Evolutionary conservation across 2,888 invertebrate species (phyloP).

Genomic region (Coelinius sp.): DNA sequence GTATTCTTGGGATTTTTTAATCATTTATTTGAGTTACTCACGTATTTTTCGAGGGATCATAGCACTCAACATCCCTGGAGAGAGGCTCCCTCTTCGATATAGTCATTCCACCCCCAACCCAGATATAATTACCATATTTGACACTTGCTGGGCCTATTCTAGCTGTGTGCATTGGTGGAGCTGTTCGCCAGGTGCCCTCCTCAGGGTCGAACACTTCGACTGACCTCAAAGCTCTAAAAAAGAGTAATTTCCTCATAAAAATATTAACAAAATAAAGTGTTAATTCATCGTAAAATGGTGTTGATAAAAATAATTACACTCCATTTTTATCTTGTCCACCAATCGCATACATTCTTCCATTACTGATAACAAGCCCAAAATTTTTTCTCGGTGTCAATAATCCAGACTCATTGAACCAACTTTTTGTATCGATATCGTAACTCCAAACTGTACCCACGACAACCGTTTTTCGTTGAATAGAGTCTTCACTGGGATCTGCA

Average conservation of each 20-base stretch:
- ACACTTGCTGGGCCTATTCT: conserved; percentile 77
- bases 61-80: conserved; percentile 77
- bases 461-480: conserved; percentile 73
- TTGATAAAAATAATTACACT: conserved; percentile 62
- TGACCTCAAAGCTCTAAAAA: conserved; percentile 74
- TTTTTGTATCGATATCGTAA: conserved; percentile 76
- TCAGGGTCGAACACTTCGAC: conserved; percentile 77
- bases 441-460: conserved; percentile 80
- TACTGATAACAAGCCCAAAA: conserved; percentile 79
- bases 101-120: conserved; percentile 82
- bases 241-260: background rate
- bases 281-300: background rate
- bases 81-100: conserved; percentile 74
- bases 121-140: conserved; percentile 78
- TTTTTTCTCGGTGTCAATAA: conserved; percentile 77
- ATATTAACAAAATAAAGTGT: background rate
- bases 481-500: conserved; percentile 77
- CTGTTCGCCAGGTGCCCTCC: conserved; percentile 74
- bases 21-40: conserved; percentile 59
- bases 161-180: conserved; percentile 75
- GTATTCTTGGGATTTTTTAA: background rate
- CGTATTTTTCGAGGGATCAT: conserved; percentile 76
- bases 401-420: conserved; percentile 78
- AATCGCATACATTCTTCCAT: conserved; percentile 79
- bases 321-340: conserved; percentile 80